Evolutionary conservation across 2,113 vertebrate genomes (phyloP), one percentile per base, ranked within the genome.

Genomic region (Tretioscincus oriximinensis): DNA sequence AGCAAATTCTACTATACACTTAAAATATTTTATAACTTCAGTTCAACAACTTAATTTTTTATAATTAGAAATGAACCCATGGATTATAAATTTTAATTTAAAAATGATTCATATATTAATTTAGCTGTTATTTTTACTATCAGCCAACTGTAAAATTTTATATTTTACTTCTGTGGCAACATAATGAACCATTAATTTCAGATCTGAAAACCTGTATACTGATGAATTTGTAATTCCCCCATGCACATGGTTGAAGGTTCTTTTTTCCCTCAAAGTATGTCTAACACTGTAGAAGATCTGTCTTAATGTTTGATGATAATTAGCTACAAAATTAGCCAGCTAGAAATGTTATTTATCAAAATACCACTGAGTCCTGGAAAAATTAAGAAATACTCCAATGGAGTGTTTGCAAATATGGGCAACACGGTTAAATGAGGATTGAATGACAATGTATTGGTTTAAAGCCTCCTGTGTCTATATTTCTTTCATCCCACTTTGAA

Each of bases 281-380:
- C 88, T 90, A 89, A 88, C 89, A 88, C 20, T 73, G 83, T 90
- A 90, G 88, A 91, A 93, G 90, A 77, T 87, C 81, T 89, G 78
- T 84, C 87, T 92, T 87, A 83, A 87, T 91, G 69, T 94, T 93
- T 94, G 82, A 90, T 88, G 90, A 86, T 84, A 86, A 94, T 91
- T 93, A 91, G 81, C 81, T 93, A 88, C 86, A 93, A 93, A 94
- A 94, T 92, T 90, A 93, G 70, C 82, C 79, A 87, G 76, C 77
- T 92, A 88, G 88, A 90, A 93, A 88, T 77, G 80, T 89, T 92
- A 86, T 89, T 94, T 85, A 88, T 91, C 35, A 84, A 88, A 93
- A 89, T 82, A 90, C 75, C 78, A 83, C 73, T 75, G 80, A 93
- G 86, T 88, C 45, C 74, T 77, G 69, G 61, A 75, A 84, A 90